Base-by-base conservation (phyloP, 2,797 vertebrate genomes). In the Coregonus sp. region DNA sequence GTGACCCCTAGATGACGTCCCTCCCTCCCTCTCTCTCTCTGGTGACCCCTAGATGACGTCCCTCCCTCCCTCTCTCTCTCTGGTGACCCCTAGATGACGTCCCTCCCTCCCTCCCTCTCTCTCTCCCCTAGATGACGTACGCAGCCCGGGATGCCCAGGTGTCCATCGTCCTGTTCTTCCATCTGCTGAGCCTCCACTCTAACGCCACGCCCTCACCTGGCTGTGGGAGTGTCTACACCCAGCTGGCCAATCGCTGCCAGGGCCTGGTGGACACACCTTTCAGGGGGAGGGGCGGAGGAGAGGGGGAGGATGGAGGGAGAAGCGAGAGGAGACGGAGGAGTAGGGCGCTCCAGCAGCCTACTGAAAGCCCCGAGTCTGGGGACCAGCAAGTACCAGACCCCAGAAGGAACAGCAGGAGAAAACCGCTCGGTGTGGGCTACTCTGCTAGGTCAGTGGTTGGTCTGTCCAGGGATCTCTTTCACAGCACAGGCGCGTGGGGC, bases 81-180 rank as follows among this genome's bases (percentile, higher is more conserved):
- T 3, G 12, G 4, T 67, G 2, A 0, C 37, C 70, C 31, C 1
- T 75, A 99, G 98, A 25, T 25, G 25, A 25, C 25, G 25, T 25
- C 25, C 25, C 9, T 2, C 40, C 40, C 40, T n/a, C n/a, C n/a
- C n/a, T n/a, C 2, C 31, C 15, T 1, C 31, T 35, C 65, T 6
- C 5, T 18, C 4, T 33, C 65, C 70, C 31, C 1, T 75, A 99
- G 98, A 91, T 98, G 85, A 91, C 87, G 0, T 99, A 99, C 52
- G 98, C 98, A 70, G 98, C 96, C 80, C 93, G 92, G 82, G 98
- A 99, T 76, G 97, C 98, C 63, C 98, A 99, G 85, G 92, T 98
- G 4, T 99, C 98, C 0, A 81, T 98, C 61, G 97, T 95, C 65
- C 92, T 99, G 65, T 99, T 99, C 90, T 92, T 98, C 81, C 94